phyloP scores from a whole-genome alignment of 1,140 invertebrate species.

The Cecropterus lyciades region DNA sequence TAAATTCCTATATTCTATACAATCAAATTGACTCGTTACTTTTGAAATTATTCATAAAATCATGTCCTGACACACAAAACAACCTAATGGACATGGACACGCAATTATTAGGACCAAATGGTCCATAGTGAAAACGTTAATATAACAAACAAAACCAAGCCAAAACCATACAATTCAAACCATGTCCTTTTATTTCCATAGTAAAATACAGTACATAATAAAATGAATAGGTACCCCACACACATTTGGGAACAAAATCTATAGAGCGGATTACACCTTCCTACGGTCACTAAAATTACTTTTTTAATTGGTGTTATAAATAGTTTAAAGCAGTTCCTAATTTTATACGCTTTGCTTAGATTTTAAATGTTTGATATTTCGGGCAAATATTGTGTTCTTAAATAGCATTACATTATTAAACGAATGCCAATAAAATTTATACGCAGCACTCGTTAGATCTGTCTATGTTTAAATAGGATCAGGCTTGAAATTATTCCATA shows the following conservation, averaged over 20 bases:
- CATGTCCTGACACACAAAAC: constrained; percentile 37
- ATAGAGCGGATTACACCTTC: constrained; percentile 5
- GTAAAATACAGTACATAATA: constrained; percentile 30
- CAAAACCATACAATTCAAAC: constrained; percentile 62
- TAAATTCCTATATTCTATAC: constrained; percentile 32
- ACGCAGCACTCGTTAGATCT: no score
- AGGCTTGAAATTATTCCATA: no score
- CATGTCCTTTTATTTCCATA: constrained; percentile 39
- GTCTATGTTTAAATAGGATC: no score
- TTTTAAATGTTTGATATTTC: neutral
- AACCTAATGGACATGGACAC: constrained; percentile 55
- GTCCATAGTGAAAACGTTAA: constrained; percentile 71
- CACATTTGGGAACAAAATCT: constrained; percentile 16
- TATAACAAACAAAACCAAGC: constrained; percentile 71
- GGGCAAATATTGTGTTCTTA: neutral
- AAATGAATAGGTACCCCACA: constrained; percentile 46
- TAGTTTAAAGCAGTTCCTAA: neutral
- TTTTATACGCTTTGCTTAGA: neutral
- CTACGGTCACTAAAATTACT: neutral
- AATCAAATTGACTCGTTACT: constrained; percentile 59
- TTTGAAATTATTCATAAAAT: constrained; percentile 46
- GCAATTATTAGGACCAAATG: constrained; percentile 62
- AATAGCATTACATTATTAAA: no score
- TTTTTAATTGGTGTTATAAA: neutral
- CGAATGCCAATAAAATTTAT: no score